Conservation (phyloP, 2,888 invertebrate species). For the Automeris io region DNA sequence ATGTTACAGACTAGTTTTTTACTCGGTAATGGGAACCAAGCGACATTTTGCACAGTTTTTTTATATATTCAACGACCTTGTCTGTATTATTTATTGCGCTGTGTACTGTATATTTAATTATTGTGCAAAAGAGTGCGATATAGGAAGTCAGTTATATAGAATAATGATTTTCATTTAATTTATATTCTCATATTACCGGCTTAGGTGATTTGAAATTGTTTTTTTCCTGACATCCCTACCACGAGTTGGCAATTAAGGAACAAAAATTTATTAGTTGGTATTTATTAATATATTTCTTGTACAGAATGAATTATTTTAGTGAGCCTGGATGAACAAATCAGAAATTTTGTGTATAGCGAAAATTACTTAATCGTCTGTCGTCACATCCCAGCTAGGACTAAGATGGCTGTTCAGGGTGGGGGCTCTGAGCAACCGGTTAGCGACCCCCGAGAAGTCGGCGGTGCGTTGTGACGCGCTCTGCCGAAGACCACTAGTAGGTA, state of each 20-base stretch:
- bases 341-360: no score
- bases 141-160: constrained; percentile 39
- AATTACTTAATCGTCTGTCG: no score
- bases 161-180: constrained; percentile 20
- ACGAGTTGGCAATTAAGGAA: not conserved
- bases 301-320: no score
- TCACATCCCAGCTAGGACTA: no score
- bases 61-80: constrained; percentile 9
- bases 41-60: constrained; percentile 9
- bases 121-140: constrained; percentile 30
- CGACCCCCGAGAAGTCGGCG: no score
- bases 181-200: not conserved
- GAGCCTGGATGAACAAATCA: no score
- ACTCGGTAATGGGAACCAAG: not conserved
- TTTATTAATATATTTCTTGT: not conserved
- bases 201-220: not conserved
- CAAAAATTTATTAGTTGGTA: not conserved
- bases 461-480: no score
- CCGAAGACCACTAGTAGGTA: no score
- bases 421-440: no score
- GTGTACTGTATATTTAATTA: constrained; percentile 3
- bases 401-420: no score
- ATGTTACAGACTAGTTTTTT: constrained; percentile 1
- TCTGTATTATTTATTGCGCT: constrained; percentile 8
- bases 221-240: not conserved